A percentile compares a stretch with the other conserved stretches of the same genome.
Evolutionary conservation across 2,888 invertebrate genomes (phyloP).

Genomic region (Priocnemis perturbator): DNA sequence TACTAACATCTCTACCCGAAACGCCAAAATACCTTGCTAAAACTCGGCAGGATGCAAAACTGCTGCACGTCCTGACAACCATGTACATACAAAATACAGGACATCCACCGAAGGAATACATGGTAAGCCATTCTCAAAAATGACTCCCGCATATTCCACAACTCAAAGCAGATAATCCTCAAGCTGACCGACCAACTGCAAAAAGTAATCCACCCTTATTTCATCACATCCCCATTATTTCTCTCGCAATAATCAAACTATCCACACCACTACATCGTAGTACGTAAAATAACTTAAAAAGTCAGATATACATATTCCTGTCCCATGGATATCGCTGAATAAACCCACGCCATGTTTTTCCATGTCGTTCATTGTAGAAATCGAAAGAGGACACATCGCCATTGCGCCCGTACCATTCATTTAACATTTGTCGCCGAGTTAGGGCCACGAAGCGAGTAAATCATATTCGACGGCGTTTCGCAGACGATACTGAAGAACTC

Average conservation of each 20-base stretch:
- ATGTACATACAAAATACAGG: slow-evolving; percentile 85
- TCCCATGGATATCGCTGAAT: not conserved
- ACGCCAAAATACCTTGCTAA: slow-evolving; percentile 89
- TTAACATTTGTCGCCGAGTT: not conserved
- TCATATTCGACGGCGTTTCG: not conserved
- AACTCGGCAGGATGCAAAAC: slow-evolving; percentile 84
- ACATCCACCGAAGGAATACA: slow-evolving; percentile 60
- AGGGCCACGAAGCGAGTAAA: not conserved
- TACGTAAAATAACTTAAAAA: too few relatives aligned
- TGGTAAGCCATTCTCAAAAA: slow-evolving; percentile 53
- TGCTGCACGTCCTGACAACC: slow-evolving; percentile 80
- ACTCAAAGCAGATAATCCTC: too few relatives aligned
- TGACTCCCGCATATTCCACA: not conserved
- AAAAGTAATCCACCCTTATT: too few relatives aligned
- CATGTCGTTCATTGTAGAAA: too few relatives aligned
- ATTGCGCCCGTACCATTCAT: too few relatives aligned
- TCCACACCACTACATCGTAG: too few relatives aligned
- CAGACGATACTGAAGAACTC: slow-evolving; percentile 49
- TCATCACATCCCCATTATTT: too few relatives aligned
- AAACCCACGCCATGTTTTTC: not conserved
- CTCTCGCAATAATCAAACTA: too few relatives aligned
- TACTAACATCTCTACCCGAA: slow-evolving; percentile 85
- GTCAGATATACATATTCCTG: too few relatives aligned
- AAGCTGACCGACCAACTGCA: not conserved
- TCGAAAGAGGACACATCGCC: too few relatives aligned